phyloP scores from a whole-genome alignment of 2,888 invertebrate genomes.

The Drosophila monieri region DNA sequence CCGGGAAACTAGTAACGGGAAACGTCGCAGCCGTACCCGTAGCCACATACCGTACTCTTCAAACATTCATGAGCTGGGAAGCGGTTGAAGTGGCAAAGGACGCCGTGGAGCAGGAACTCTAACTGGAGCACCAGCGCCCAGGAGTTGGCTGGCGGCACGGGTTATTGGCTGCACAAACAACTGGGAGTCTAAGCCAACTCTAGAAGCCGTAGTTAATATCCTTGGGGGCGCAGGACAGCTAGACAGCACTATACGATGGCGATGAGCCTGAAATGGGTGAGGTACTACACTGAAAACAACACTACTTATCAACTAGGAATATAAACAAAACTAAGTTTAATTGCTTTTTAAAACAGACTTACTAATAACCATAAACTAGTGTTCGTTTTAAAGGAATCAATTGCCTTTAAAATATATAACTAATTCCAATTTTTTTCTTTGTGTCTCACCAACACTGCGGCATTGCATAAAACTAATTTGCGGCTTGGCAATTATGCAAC shows the following conservation, averaged over 20 bases:
- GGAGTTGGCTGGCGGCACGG: slow-evolving; percentile 34
- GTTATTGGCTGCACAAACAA: slow-evolving; percentile 57
- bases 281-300: slow-evolving; percentile 8
- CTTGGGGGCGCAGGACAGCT: slow-evolving; percentile 47
- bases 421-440: slow-evolving; percentile 2
- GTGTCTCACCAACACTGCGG: slow-evolving; percentile 22
- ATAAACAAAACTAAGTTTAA: neutral
- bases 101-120: neutral
- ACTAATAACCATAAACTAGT: neutral
- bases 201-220: slow-evolving; percentile 48
- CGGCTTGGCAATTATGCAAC: slow-evolving; percentile 75
- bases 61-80: slow-evolving; percentile 72
- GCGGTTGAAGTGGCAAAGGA: slow-evolving; percentile 18
- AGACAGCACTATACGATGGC: slow-evolving; percentile 29
- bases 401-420: neutral
- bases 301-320: neutral
- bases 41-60: slow-evolving; percentile 52
- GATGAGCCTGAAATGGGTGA: slow-evolving; percentile 6
- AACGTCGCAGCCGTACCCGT: slow-evolving; percentile 33
- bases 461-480: slow-evolving; percentile 79
- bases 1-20: slow-evolving; percentile 33
- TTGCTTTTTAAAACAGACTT: neutral
- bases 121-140: slow-evolving; percentile 7
- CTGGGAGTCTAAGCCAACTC: slow-evolving; percentile 33
- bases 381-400: too few relatives aligned